These are phyloP conservation scores for Echinops telfairi DNA, from an alignment of 2,113 vertebrate species.

Conservation along the genomic window DNA sequence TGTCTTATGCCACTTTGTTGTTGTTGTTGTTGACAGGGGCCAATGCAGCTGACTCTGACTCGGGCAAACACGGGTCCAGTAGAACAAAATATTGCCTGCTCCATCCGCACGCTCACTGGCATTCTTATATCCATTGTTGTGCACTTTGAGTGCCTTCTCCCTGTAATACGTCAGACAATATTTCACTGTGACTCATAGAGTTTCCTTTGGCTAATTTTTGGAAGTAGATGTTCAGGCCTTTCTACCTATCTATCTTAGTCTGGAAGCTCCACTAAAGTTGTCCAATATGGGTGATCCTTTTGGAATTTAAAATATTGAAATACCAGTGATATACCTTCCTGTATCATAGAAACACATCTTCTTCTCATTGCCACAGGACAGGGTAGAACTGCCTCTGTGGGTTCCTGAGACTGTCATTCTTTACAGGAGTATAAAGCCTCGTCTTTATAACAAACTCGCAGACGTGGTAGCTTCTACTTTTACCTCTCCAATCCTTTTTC, in stretches of 20 bases:
- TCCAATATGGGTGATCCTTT: not conserved
- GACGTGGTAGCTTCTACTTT: no score
- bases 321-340: not conserved
- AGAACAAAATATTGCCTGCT: not conserved
- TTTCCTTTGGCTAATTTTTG: not conserved
- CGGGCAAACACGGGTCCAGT: not conserved
- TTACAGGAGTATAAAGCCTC: no score
- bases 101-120: not conserved
- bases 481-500: no score
- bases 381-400: no score
- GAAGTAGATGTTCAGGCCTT: not conserved
- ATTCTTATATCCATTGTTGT: not conserved
- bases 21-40: not conserved
- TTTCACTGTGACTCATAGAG: not conserved
- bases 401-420: no score
- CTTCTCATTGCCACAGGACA: no score
- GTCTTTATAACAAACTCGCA: no score
- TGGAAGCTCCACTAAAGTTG: not conserved
- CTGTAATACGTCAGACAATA: not conserved
- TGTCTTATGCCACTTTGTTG: not conserved
- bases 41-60: not conserved
- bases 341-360: not conserved
- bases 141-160: not conserved
- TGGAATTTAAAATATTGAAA: not conserved
- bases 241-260: not conserved